Base-by-base conservation (phyloP, 2,888 invertebrate genomes). In the Pyralis farinalis region DNA sequence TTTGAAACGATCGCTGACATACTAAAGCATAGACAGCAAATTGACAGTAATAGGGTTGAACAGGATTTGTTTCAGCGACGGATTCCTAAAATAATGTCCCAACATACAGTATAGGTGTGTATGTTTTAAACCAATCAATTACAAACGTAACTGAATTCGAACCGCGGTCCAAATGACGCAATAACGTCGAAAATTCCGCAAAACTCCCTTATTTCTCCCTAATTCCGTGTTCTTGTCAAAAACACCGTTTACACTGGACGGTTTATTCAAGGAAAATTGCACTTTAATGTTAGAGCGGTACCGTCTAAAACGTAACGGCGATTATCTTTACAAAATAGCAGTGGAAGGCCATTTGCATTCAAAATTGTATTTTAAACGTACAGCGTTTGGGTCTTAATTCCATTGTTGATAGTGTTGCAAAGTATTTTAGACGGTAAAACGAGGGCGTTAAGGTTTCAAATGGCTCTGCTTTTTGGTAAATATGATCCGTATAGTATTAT, bases 401-500 rank as follows among this genome's bases (percentile, higher is more conserved):
- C 31, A 35, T 40, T 25, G 11, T 12, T 2, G 11, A 3, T 1
- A 5, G 7, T 10, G 1, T 0, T 27, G 12, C 32, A 31, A 12
- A 10, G 29, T 30, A 31, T 22, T 39, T 28, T 27, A 8, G 8
- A 9, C 1, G 5, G 16, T 16, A 39, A 16, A 9, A 11, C 9
- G 10, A n/a, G 10, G 10, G 11, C 1, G 12, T 34, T 42, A 42
- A 36, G 21, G 49, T 20, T 34, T 33, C 12, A 40, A 40, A 40
- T 46, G 3, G 37, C 29, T 12, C 31, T 41, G 3, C n/a, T 9
- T 29, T 29, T 20, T 12, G 34, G 41, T 38, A 20, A 42, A 45
- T 46, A 42, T 47, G 34, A 35, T 44, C 38, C 32, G 49, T 44
- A 55, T 49, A 16, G 16, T 16, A 49, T 51, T 68, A 64, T 55